A percentile compares a stretch with the other conserved stretches of the same genome.
phyloP scores from a whole-genome alignment of 2,113 vertebrate genomes.

The Phainopepla nitens region DNA sequence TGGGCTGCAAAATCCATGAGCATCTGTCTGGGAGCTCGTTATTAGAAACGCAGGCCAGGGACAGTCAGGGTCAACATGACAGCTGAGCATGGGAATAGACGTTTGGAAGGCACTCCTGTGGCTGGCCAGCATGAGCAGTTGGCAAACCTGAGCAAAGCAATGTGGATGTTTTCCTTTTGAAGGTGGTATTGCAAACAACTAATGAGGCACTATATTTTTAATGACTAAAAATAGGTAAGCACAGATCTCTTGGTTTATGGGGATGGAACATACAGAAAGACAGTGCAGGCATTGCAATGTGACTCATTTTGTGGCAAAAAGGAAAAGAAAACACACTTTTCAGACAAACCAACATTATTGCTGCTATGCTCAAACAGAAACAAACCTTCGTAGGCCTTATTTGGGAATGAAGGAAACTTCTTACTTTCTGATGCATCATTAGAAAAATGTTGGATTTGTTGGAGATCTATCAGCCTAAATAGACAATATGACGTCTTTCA shows the following conservation, averaged over 20 bases:
- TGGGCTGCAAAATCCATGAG: neutral
- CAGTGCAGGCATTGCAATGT: neutral
- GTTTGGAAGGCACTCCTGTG: neutral
- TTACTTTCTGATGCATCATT: neutral
- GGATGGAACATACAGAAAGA: neutral
- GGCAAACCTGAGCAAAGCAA: neutral
- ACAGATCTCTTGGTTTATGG: neutral
- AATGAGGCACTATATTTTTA: neutral
- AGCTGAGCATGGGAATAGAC: neutral
- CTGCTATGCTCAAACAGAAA: neutral
- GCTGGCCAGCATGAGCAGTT: neutral
- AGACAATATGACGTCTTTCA: neutral
- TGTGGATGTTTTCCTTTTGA: neutral
- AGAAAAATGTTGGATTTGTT: neutral
- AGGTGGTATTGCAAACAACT: neutral
- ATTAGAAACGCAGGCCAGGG: neutral
- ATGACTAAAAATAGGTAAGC: neutral
- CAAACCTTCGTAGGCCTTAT: neutral
- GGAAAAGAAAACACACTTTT: neutral
- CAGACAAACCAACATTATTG: neutral
- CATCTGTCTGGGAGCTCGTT: neutral
- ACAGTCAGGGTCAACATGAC: neutral
- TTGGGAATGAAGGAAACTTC: neutral
- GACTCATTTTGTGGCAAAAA: neutral
- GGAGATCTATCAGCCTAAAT: neutral